Evolutionary conservation across 1,140 invertebrate species (phyloP).

Genomic region (Sarcophaga peregrina): DNA sequence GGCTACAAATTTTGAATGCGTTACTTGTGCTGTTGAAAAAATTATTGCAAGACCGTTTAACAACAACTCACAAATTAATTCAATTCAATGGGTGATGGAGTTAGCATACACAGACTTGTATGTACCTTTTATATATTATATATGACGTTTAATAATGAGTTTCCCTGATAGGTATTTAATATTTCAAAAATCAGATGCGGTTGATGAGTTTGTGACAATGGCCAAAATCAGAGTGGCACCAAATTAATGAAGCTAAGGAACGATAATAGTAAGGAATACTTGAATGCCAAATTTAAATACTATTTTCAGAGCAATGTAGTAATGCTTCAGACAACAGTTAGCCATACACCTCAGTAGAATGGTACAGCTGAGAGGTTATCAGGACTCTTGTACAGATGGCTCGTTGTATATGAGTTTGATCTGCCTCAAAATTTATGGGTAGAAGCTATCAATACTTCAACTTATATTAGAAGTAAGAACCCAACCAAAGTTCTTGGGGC

Average conservation of each 20-base stretch:
- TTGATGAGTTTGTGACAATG: background rate
- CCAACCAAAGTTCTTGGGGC: constrained; percentile 17
- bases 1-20: background rate
- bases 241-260: constrained; percentile 47
- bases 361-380: constrained; percentile 59
- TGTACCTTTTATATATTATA: background rate
- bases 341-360: constrained; percentile 66
- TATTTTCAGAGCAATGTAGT: no score
- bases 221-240: no score
- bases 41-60: background rate
- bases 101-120: background rate
- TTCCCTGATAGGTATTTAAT: background rate
- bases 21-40: background rate
- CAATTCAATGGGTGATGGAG: background rate
- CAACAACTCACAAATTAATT: background rate
- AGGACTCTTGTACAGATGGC: constrained; percentile 50
- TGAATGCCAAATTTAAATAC: no score
- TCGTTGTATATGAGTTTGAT: constrained; percentile 41
- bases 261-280: no score
- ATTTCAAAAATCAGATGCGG: background rate
- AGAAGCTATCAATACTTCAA: constrained; percentile 65
- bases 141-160: background rate
- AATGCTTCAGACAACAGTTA: constrained; percentile 60
- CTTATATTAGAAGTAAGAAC: constrained; percentile 43
- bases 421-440: constrained; percentile 67